A percentile compares a stretch with the other conserved stretches of the same genome.
phyloP scores from a whole-genome alignment of 2,113 vertebrate species.

The Prunella himalayana region DNA sequence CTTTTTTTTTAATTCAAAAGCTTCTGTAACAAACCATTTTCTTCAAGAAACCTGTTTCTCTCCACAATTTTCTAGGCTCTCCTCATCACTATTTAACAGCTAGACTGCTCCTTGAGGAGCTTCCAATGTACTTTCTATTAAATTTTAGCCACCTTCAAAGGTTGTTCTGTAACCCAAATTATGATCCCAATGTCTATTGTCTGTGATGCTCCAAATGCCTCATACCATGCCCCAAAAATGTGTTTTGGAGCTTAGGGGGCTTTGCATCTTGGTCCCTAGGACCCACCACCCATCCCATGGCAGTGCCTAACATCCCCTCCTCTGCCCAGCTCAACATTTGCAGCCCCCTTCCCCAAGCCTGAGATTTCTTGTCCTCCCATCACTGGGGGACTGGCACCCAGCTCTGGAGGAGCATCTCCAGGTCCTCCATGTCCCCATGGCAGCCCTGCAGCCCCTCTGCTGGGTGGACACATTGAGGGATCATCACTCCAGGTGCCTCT shows the following conservation, averaged over 20 bases:
- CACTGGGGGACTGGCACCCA: rapidly evolving
- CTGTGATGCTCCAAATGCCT: background rate
- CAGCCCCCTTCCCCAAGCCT: background rate
- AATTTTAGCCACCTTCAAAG: background rate
- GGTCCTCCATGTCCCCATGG: background rate
- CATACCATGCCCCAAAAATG: background rate
- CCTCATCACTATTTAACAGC: background rate
- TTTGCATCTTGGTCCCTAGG: background rate
- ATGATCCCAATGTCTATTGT: rapidly evolving
- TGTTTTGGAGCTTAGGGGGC: background rate
- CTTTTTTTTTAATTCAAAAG: background rate
- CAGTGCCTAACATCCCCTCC: background rate
- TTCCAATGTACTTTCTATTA: background rate
- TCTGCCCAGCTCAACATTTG: background rate
- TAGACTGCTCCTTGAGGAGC: background rate
- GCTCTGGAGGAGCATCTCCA: background rate
- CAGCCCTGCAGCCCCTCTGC: background rate
- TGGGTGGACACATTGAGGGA: rapidly evolving
- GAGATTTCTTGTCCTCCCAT: background rate
- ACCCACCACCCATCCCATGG: background rate
- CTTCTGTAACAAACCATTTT: background rate
- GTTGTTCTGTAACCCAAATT: background rate
- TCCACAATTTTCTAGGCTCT: background rate
- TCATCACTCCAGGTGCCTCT: background rate
- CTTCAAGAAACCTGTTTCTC: background rate